These are phyloP conservation scores for Marasmarcha lunaedactyla DNA, from an alignment of 2,888 invertebrate species.

Conservation along the genomic window DNA sequence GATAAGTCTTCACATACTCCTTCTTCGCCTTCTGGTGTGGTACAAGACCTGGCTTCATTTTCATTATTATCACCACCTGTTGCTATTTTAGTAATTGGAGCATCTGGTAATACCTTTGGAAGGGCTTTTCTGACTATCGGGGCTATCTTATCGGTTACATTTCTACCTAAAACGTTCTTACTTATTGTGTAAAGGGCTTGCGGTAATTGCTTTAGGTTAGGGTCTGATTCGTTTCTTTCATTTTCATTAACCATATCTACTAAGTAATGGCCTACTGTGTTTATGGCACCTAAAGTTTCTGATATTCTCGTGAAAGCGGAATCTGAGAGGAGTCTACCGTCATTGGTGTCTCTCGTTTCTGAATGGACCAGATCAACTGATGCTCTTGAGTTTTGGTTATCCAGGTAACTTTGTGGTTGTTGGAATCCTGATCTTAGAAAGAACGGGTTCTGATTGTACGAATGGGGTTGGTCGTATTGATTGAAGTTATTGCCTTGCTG, in stretches of 20 bases:
- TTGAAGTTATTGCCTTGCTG: constrained; percentile 12
- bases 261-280: constrained; percentile 86
- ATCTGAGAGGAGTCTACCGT: constrained; percentile 69
- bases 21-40: constrained; percentile 82
- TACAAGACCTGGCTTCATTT: constrained; percentile 76
- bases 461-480: constrained; percentile 16
- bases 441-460: constrained; percentile 26
- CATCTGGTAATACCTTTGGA: constrained; percentile 50
- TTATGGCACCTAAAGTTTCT: constrained; percentile 81
- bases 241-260: constrained; percentile 79
- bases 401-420: constrained; percentile 21
- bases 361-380: constrained; percentile 29
- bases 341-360: constrained; percentile 33
- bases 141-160: constrained; percentile 84
- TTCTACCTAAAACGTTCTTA: constrained; percentile 79
- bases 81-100: constrained; percentile 53
- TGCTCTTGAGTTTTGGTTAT: constrained; percentile 28
- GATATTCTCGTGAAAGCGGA: constrained; percentile 74
- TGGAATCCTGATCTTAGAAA: constrained; percentile 7
- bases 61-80: constrained; percentile 39
- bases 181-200: constrained; percentile 84
- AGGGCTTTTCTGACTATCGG: constrained; percentile 72
- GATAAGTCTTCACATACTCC: constrained; percentile 91
- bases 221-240: constrained; percentile 50
- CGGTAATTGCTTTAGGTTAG: constrained; percentile 66